phyloP scores from a whole-genome alignment of 2,888 invertebrate genomes.

The Saturnia japonica region DNA sequence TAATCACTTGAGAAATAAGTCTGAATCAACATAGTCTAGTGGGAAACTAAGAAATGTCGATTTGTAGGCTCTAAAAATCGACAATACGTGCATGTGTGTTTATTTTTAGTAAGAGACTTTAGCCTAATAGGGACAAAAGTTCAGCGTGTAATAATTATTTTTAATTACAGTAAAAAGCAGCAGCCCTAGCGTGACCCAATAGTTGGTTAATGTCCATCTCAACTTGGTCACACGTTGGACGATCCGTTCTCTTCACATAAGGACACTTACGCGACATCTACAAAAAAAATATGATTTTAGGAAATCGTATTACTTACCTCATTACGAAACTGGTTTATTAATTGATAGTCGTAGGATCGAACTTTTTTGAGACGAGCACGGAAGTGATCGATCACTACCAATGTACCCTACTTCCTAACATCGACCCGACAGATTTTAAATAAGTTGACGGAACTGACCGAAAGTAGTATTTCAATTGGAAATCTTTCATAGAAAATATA shows the following conservation, averaged over 20 bases:
- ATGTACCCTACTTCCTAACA: conserved; percentile 5
- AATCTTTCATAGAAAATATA: no score
- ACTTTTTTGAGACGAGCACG: background rate
- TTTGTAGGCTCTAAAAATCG: no score
- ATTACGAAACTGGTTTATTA: background rate
- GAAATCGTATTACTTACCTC: background rate
- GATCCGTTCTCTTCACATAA: conserved; percentile 6
- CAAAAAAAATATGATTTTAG: background rate
- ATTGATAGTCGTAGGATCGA: background rate
- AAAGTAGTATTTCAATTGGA: no score
- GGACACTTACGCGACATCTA: background rate
- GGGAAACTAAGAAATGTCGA: no score
- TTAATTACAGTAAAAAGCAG: background rate
- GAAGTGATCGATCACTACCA: conserved; percentile 5
- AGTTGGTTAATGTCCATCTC: conserved; percentile 3
- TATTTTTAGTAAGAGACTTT: no score
- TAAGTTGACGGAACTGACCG: background rate
- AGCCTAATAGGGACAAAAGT: no score
- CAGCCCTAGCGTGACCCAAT: conserved; percentile 8
- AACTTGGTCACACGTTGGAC: background rate
- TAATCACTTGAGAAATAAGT: no score
- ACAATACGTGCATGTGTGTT: no score
- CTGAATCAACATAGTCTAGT: no score
- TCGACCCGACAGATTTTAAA: background rate
- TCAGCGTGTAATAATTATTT: background rate